Percentiles rank a stretch among this genome's conserved stretches.
phyloP scores from a whole-genome alignment of 1,140 invertebrate genomes.

The Grapholita molesta region DNA sequence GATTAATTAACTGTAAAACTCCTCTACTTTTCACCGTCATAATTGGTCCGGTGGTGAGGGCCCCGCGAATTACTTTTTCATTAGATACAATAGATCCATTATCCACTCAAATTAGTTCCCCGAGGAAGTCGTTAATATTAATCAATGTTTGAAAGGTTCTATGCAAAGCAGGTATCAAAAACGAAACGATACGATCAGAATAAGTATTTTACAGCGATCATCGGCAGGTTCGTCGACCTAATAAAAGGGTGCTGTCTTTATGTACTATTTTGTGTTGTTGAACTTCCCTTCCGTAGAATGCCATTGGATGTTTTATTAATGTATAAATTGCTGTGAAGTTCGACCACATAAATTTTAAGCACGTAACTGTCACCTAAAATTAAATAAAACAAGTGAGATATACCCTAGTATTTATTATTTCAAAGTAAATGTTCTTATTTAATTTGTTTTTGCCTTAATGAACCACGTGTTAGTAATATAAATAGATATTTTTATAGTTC shows the following conservation, averaged over 20 bases:
- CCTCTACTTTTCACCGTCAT: constrained; percentile 41
- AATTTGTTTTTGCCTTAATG: no score
- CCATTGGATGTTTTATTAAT: no score
- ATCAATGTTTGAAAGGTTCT: constrained; percentile 44
- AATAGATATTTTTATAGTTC: no score
- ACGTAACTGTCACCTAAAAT: no score
- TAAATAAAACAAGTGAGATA: no score
- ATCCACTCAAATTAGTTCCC: constrained; percentile 58
- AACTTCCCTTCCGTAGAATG: no score
- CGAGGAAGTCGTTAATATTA: constrained; percentile 57
- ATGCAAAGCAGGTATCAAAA: not conserved
- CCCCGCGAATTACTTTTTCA: constrained; percentile 60
- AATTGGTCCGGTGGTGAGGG: constrained; percentile 41
- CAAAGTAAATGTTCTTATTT: no score
- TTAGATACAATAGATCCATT: constrained; percentile 60
- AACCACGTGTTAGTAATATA: no score
- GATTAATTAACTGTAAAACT: constrained; percentile 50
- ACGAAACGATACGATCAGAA: not conserved
- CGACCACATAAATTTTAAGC: no score
- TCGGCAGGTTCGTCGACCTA: not conserved
- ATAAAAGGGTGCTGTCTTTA: not conserved
- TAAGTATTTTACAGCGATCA: not conserved
- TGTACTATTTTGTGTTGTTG: not conserved
- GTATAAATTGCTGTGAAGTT: no score
- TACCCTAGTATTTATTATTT: no score